A percentile compares a stretch with the other conserved stretches of the same genome.
phyloP scores from a whole-genome alignment of 2,113 vertebrate species.

The Prionailurus bengalensis region DNA sequence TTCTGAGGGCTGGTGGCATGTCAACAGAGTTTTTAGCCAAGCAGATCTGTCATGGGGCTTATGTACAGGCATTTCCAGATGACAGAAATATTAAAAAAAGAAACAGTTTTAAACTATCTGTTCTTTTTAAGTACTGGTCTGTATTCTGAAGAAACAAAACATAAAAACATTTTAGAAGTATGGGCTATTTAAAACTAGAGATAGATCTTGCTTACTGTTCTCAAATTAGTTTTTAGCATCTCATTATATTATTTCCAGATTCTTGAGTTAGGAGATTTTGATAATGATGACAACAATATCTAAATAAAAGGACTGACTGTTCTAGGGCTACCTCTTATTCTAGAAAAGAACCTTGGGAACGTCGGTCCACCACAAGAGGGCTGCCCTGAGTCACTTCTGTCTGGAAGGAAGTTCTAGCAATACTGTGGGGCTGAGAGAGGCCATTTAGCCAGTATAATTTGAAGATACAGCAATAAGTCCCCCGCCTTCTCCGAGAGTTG shows the following conservation, averaged over 20 bases:
- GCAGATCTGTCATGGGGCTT: constrained; percentile 73
- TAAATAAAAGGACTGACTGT: background rate
- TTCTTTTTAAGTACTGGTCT: constrained; percentile 43
- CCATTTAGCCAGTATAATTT: background rate
- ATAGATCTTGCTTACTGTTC: background rate
- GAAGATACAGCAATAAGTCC: background rate
- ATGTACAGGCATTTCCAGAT: constrained; percentile 77
- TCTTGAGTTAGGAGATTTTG: constrained; percentile 2
- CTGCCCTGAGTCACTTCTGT: constrained; percentile 32
- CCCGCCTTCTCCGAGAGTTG: background rate
- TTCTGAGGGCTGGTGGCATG: constrained; percentile 78
- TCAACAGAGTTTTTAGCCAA: constrained; percentile 80
- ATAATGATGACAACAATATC: background rate
- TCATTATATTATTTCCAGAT: constrained; percentile 52
- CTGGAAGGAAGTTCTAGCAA: background rate
- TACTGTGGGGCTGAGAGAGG: background rate
- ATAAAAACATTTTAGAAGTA: constrained; percentile 48
- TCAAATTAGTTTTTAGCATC: background rate
- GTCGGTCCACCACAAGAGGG: constrained; percentile 64
- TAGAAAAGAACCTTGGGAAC: background rate
- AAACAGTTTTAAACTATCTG: constrained; percentile 55
- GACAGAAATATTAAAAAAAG: constrained; percentile 76
- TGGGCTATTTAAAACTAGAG: constrained; percentile 47
- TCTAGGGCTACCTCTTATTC: background rate
- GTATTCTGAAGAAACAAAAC: constrained; percentile 54